Evolutionary conservation across 2,797 vertebrate species (phyloP).

Genomic region (Halcyon smyrnensis): DNA sequence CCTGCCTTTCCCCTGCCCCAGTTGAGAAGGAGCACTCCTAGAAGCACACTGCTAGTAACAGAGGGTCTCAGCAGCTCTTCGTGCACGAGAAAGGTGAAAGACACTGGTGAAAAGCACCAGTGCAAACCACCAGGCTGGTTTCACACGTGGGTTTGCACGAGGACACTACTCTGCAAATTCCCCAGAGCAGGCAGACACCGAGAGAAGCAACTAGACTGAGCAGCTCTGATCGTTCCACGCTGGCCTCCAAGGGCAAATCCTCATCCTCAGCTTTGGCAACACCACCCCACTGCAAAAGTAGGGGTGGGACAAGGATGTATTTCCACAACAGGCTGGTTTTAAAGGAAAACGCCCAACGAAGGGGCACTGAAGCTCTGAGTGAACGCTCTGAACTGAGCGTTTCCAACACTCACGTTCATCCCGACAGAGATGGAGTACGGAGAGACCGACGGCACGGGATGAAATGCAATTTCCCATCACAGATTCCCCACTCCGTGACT

Average conservation of each 20-base stretch:
- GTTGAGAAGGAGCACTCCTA: accelerated
- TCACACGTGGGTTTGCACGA: neutral
- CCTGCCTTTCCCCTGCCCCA: neutral
- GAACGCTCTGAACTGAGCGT: no score
- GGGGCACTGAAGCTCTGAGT: neutral
- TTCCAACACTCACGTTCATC: neutral
- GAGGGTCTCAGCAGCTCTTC: neutral
- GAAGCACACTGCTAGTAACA: accelerated
- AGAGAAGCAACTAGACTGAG: neutral
- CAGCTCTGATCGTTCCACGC: neutral
- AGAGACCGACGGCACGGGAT: accelerated
- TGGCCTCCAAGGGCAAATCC: neutral
- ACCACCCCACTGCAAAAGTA: neutral
- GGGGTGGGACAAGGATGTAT: neutral
- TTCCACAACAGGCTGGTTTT: neutral
- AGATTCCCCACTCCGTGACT: neutral
- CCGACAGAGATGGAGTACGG: accelerated
- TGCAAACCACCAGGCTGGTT: no score
- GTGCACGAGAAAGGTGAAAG: neutral
- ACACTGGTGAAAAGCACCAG: neutral
- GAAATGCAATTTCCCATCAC: neutral
- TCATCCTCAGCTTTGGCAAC: neutral
- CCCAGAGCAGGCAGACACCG: accelerated
- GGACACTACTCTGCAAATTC: neutral
- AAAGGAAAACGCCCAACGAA: neutral